Evolutionary conservation across 2,113 vertebrate genomes (phyloP).

Genomic region (Gopherus evgoodei): DNA sequence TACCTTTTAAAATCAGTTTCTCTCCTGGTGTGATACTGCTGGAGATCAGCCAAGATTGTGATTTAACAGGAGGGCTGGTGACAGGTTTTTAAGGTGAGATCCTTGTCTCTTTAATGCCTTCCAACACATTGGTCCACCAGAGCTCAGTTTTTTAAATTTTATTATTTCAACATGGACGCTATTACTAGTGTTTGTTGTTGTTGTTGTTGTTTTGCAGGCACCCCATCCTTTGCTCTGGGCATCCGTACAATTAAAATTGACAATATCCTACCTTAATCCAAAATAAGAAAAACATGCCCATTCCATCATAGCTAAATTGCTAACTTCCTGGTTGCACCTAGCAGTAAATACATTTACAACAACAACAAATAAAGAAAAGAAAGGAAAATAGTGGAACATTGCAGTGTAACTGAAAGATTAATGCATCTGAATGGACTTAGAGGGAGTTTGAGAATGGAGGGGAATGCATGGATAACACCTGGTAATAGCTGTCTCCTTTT

Average conservation of each 20-base stretch:
- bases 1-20: background rate
- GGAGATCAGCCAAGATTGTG: background rate
- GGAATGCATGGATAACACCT: background rate
- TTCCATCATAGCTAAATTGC: background rate
- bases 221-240: background rate
- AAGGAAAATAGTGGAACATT: background rate
- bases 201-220: no score
- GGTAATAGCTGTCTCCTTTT: background rate
- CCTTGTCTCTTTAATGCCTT: background rate
- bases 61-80: background rate
- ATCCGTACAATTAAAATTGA: background rate
- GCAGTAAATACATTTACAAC: background rate
- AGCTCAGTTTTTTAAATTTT: background rate
- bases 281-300: background rate
- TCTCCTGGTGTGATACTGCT: background rate
- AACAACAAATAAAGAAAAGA: no score
- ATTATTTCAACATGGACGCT: background rate
- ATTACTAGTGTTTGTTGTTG: background rate
- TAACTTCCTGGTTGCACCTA: background rate
- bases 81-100: background rate
- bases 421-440: background rate
- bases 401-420: background rate
- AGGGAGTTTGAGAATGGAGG: background rate
- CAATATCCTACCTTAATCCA: fast-evolving
- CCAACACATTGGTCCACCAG: fast-evolving